phyloP scores from a whole-genome alignment of 2,888 invertebrate species.

The Onchidella celtica region DNA sequence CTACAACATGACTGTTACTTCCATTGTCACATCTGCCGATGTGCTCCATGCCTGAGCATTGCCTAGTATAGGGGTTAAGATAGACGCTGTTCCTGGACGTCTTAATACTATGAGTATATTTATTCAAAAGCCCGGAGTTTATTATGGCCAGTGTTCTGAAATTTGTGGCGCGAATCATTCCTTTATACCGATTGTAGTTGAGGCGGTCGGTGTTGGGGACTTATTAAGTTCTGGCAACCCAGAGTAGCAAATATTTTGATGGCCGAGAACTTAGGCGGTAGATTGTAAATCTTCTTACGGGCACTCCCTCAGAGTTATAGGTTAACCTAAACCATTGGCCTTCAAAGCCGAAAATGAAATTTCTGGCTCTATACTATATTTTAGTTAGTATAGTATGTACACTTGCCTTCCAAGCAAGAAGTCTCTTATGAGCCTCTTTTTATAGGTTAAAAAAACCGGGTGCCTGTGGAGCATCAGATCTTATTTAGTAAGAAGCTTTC shows the following conservation, averaged over 20 bases:
- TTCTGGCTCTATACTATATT: neutral
- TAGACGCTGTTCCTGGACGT: slow-evolving; percentile 21
- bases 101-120: slow-evolving; percentile 9
- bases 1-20: neutral
- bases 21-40: slow-evolving; percentile 12
- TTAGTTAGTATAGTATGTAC: neutral
- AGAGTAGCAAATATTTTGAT: neutral
- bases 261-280: neutral
- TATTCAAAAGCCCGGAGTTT: slow-evolving; percentile 8
- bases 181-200: slow-evolving; percentile 86
- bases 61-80: neutral
- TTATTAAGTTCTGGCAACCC: neutral
- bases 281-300: neutral
- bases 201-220: slow-evolving; percentile 51
- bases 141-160: slow-evolving; percentile 85
- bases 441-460: slow-evolving; percentile 1
- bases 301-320: neutral
- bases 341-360: neutral
- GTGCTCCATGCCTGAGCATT: slow-evolving; percentile 27
- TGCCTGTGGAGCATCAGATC: neutral
- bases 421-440: neutral
- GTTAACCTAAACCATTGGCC: neutral
- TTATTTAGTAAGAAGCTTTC: neutral
- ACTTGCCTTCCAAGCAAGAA: slow-evolving; percentile 12
- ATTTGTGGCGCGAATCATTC: slow-evolving; percentile 90